Conservation (phyloP, 2,797 vertebrate genomes). For the Melanotaenia pygmaea region DNA sequence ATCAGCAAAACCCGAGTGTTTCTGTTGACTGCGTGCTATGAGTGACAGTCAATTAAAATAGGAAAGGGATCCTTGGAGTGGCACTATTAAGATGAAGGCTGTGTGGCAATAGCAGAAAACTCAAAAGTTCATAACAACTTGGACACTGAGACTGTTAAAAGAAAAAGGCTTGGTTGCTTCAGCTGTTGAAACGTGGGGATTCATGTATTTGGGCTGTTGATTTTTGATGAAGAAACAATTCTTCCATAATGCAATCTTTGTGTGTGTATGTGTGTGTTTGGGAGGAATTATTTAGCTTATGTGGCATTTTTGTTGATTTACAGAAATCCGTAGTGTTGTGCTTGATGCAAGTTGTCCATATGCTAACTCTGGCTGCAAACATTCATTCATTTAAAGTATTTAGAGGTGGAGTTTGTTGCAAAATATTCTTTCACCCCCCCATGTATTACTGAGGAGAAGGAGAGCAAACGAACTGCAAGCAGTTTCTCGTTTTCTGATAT, state of each 20-base stretch:
- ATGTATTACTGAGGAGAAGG: conserved; percentile 57
- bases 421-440: conserved; percentile 67
- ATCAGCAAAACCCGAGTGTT: conserved; percentile 70
- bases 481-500: conserved; percentile 76
- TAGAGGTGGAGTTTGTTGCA: conserved; percentile 57
- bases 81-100: conserved; percentile 67
- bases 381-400: conserved; percentile 45
- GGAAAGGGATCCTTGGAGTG: conserved; percentile 63
- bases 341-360: conserved; percentile 46
- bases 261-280: background rate
- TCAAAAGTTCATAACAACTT: conserved; percentile 51
- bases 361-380: conserved; percentile 31
- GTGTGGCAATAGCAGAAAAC: conserved; percentile 52
- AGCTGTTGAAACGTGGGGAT: conserved; percentile 31
- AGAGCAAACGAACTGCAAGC: conserved; percentile 59
- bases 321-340: conserved; percentile 5
- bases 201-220: background rate
- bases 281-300: conserved; percentile 31
- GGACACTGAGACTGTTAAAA: conserved; percentile 37
- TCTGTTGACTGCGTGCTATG: conserved; percentile 68
- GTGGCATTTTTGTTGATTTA: conserved; percentile 23
- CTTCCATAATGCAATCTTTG: background rate
- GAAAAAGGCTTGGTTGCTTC: conserved; percentile 32
- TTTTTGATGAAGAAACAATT: background rate
- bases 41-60: conserved; percentile 81